Percentiles rank a stretch among this genome's conserved stretches.
Conservation (phyloP, 1,140 invertebrate genomes). For the Lithobius niger region DNA sequence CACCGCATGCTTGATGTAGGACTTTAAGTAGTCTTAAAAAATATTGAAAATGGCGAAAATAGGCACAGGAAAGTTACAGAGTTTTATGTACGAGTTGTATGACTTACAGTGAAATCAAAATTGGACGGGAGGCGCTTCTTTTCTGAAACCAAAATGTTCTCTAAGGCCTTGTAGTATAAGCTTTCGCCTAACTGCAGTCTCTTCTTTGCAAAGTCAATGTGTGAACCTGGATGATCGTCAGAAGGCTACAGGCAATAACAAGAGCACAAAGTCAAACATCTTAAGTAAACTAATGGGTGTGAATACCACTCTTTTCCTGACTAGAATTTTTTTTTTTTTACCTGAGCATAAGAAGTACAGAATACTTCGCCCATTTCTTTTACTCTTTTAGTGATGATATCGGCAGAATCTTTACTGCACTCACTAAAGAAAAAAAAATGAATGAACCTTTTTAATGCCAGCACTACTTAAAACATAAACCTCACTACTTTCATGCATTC, state of each 20-base stretch:
- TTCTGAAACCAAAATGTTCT: conserved; percentile 70
- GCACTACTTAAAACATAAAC: too few relatives aligned
- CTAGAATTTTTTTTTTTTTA: conserved; percentile 20
- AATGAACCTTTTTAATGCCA: too few relatives aligned
- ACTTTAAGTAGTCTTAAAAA: too few relatives aligned
- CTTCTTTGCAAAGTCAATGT: conserved; percentile 51
- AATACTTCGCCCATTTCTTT: conserved; percentile 51
- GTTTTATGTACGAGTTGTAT: background rate
- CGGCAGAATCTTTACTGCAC: conserved; percentile 38
- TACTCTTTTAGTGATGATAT: conserved; percentile 41
- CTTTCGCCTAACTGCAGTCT: conserved; percentile 59
- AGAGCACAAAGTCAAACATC: too few relatives aligned
- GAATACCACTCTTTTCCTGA: background rate
- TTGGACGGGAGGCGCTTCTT: conserved; percentile 51
- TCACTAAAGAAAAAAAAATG: conserved; percentile 25
- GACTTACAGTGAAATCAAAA: conserved; percentile 48
- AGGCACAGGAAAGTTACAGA: conserved; percentile 9
- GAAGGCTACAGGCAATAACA: conserved; percentile 24
- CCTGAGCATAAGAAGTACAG: conserved; percentile 43
- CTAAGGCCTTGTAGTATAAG: conserved; percentile 75
- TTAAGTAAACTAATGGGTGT: background rate
- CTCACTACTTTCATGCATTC: too few relatives aligned
- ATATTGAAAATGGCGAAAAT: conserved; percentile 15
- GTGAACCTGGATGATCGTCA: conserved; percentile 35
- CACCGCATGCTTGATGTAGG: too few relatives aligned